Conservation (phyloP, 2,888 invertebrate genomes). For the Conus canariensis region DNA sequence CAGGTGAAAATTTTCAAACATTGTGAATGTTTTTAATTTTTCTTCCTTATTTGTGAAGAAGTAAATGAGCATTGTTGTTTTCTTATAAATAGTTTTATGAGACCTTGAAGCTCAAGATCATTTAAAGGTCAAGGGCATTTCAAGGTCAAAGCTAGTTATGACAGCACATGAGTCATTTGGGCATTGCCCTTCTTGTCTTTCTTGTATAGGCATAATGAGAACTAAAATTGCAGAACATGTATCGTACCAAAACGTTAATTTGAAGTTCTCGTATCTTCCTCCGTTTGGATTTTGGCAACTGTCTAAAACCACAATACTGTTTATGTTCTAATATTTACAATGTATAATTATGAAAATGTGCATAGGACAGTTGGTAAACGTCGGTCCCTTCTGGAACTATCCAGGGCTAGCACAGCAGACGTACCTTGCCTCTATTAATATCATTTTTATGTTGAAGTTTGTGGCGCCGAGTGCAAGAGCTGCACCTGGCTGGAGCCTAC, state of each 20-base stretch:
- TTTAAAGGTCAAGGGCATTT: slow-evolving; percentile 7
- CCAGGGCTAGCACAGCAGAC: too few species aligned
- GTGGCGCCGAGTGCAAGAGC: slow-evolving; percentile 18
- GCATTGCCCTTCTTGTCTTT: slow-evolving; percentile 1
- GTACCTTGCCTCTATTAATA: not conserved
- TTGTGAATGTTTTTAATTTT: not conserved
- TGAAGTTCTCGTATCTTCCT: not conserved
- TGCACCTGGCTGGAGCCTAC: slow-evolving; percentile 18
- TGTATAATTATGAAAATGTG: too few species aligned
- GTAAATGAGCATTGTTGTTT: not conserved
- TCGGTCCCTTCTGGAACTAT: too few species aligned
- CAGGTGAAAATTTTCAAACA: too few species aligned
- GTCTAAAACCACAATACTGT: slow-evolving; percentile 9
- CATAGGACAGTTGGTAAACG: too few species aligned
- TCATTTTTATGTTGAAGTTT: slow-evolving; percentile 9
- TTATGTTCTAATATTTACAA: not conserved
- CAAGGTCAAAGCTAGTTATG: slow-evolving; percentile 9
- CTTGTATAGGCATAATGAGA: too few species aligned
- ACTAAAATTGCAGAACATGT: not conserved
- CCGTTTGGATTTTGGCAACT: slow-evolving; percentile 9
- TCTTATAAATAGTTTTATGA: slow-evolving; percentile 18
- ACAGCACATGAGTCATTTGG: slow-evolving; percentile 11
- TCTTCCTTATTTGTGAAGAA: not conserved
- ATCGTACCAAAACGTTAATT: not conserved
- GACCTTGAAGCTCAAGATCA: not conserved